Evolutionary conservation across 1,140 invertebrate species (phyloP).

Genomic region (Drosophila erecta): DNA sequence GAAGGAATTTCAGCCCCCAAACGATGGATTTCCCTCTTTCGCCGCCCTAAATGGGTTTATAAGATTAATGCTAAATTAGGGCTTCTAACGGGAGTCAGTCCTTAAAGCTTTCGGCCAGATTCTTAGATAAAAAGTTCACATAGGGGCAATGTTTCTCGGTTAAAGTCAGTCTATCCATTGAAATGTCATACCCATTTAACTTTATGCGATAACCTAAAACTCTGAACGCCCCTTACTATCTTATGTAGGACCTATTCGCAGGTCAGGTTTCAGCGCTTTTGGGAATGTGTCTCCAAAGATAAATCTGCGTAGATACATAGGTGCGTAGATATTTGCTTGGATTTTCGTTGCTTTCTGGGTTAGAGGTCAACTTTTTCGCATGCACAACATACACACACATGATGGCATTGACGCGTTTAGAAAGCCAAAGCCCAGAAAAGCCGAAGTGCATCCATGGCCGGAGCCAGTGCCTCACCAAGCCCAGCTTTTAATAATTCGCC

Average conservation of each 20-base stretch:
- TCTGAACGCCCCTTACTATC: slow-evolving; percentile 19
- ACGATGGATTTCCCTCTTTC: slow-evolving; percentile 21
- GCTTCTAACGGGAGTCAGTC: background rate
- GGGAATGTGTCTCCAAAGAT: slow-evolving; percentile 58
- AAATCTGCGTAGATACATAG: slow-evolving; percentile 75
- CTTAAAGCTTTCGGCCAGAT: too few species aligned
- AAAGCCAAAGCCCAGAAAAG: slow-evolving; percentile 51
- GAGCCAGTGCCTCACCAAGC: slow-evolving; percentile 58
- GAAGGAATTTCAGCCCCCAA: slow-evolving; percentile 32
- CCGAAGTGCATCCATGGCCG: slow-evolving; percentile 1
- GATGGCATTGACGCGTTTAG: slow-evolving; percentile 63
- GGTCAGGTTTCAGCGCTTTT: slow-evolving; percentile 58
- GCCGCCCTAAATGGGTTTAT: slow-evolving; percentile 1
- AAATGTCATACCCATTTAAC: slow-evolving; percentile 11
- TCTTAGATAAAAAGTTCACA: too few species aligned
- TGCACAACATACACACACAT: slow-evolving; percentile 32
- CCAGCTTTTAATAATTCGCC: slow-evolving; percentile 80
- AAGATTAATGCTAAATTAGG: background rate
- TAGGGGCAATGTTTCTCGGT: too few species aligned
- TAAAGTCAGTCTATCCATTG: slow-evolving; percentile 12
- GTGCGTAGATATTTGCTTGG: slow-evolving; percentile 63
- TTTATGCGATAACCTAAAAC: slow-evolving; percentile 25
- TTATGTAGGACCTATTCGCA: slow-evolving; percentile 9
- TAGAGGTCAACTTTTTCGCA: slow-evolving; percentile 67
- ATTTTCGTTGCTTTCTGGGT: slow-evolving; percentile 60